A percentile compares a stretch with the other conserved stretches of the same genome.
These are phyloP conservation scores for Patiria pectinifera DNA, from an alignment of 53 echinoderm and acorn worm species.

Conservation along the genomic window DNA sequence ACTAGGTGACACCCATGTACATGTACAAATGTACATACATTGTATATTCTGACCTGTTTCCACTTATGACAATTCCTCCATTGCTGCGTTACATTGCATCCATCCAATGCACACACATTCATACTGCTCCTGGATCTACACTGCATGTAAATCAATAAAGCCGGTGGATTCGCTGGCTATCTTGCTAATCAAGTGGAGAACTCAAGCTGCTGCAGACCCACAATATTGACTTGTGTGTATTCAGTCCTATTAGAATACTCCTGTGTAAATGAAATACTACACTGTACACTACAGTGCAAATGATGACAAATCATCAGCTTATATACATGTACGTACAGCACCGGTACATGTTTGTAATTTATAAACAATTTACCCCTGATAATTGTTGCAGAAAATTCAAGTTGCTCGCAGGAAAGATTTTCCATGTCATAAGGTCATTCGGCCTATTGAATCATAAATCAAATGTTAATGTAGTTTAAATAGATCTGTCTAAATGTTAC, in stretches of 20 bases:
- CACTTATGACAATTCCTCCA: neutral
- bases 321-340: too few species aligned
- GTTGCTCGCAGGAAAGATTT: too few species aligned
- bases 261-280: too few species aligned
- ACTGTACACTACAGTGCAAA: too few species aligned
- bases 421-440: too few species aligned
- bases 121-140: neutral
- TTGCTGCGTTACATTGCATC: neutral
- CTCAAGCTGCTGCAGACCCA: neutral
- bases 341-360: too few species aligned
- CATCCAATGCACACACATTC: neutral
- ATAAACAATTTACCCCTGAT: too few species aligned
- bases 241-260: neutral
- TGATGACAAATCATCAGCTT: too few species aligned
- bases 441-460: too few species aligned
- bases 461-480: too few species aligned
- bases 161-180: neutral
- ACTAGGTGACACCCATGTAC: neutral
- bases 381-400: too few species aligned
- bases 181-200: conserved; percentile 12
- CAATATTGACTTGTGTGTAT: neutral
- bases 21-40: conserved; percentile 6
- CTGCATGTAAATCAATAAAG: conserved; percentile 24
- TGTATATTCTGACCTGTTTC: neutral
- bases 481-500: too few species aligned